phyloP scores from a whole-genome alignment of 2,888 invertebrate species.

The Xylota segnis region DNA sequence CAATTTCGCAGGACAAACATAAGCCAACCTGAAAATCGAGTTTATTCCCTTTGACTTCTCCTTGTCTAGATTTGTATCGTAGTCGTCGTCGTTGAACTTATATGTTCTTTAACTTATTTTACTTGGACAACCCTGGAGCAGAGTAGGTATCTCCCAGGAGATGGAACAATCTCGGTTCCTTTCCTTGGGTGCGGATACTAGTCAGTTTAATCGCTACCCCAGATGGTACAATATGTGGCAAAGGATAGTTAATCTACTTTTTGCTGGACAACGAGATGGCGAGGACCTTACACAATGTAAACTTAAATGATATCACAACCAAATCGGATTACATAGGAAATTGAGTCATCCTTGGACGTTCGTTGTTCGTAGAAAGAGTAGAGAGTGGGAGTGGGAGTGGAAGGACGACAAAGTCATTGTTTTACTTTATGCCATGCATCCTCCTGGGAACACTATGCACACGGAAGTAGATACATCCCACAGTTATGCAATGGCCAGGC shows the following conservation, averaged over 20 bases:
- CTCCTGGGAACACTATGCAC: constrained; percentile 24
- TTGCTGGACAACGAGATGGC: constrained; percentile 34
- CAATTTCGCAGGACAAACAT: constrained; percentile 25
- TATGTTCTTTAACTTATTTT: constrained; percentile 1
- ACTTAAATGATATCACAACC: constrained; percentile 71
- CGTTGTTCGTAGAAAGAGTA: neutral
- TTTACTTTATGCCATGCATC: constrained; percentile 40
- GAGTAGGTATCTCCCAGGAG: constrained; percentile 23
- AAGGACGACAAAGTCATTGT: constrained; percentile 67
- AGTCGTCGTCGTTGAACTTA: constrained; percentile 1
- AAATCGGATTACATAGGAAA: constrained; percentile 74
- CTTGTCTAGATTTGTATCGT: constrained; percentile 1
- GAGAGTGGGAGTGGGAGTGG: constrained; percentile 1
- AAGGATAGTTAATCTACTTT: constrained; percentile 63
- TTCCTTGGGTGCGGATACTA: neutral
- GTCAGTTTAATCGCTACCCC: constrained; percentile 48
- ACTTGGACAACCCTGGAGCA: constrained; percentile 21
- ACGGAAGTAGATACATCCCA: constrained; percentile 38
- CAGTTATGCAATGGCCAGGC: neutral
- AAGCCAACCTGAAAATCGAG: constrained; percentile 54
- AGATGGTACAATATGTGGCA: constrained; percentile 64
- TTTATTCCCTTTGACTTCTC: constrained; percentile 36
- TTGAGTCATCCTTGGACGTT: constrained; percentile 70
- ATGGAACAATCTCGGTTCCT: neutral
- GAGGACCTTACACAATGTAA: constrained; percentile 61